phyloP scores from a whole-genome alignment of 2,888 invertebrate species.

The Drosophila neotestacea region DNA sequence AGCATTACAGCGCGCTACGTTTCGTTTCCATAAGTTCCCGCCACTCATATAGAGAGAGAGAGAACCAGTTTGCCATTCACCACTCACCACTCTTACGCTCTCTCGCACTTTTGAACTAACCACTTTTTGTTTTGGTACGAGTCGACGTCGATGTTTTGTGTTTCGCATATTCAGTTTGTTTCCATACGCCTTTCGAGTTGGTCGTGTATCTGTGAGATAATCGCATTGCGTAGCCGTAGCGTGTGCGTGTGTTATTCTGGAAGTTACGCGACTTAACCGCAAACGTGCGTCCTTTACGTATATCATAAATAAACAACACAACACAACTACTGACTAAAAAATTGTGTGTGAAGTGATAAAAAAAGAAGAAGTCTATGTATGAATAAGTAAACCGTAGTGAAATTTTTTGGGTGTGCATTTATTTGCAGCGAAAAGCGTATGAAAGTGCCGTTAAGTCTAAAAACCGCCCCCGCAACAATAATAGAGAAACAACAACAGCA shows the following conservation, averaged over 20 bases:
- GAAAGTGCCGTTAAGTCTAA: constrained; percentile 54
- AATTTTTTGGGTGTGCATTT: constrained; percentile 50
- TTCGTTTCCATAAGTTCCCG: constrained; percentile 34
- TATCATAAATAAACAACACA: constrained; percentile 48
- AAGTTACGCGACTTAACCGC: constrained; percentile 57
- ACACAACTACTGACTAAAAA: constrained; percentile 49
- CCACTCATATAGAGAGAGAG: constrained; percentile 2
- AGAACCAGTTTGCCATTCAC: constrained; percentile 13
- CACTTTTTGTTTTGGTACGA: constrained; percentile 42
- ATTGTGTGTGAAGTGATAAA: constrained; percentile 25
- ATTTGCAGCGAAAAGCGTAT: constrained; percentile 23
- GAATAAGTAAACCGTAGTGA: constrained; percentile 38
- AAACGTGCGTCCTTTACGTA: constrained; percentile 46
- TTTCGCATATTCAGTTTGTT: constrained; percentile 57
- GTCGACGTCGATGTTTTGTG: constrained; percentile 20
- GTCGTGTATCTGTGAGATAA: constrained; percentile 20
- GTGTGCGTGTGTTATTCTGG: constrained; percentile 46
- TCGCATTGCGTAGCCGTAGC: constrained; percentile 29
- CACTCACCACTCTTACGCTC: not conserved
- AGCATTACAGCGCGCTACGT: constrained; percentile 20
- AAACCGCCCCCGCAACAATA: constrained; percentile 69
- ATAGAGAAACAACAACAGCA: constrained; percentile 46
- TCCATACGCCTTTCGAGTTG: constrained; percentile 45
- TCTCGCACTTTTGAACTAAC: constrained; percentile 16
- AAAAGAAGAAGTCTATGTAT: not conserved